A percentile compares a stretch with the other conserved stretches of the same genome.
These are phyloP conservation scores for Apamea anceps DNA, from an alignment of 2,888 invertebrate species.

Conservation along the genomic window DNA sequence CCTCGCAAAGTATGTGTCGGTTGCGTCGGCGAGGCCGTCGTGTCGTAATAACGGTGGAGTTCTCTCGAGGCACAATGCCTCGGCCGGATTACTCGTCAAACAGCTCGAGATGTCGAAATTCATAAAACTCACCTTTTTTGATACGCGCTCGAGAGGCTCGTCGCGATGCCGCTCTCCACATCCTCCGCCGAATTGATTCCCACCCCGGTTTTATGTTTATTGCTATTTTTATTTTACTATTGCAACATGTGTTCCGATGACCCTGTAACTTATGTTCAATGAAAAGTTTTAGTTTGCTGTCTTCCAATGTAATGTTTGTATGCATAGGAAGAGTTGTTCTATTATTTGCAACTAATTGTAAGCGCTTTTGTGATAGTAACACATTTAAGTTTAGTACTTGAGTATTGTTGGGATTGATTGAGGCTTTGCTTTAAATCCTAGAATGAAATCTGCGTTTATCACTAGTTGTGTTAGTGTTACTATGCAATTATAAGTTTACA, in stretches of 20 bases:
- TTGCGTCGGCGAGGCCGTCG: constrained; percentile 70
- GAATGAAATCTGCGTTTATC: neutral
- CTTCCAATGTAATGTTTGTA: neutral
- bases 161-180: constrained; percentile 63
- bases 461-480: neutral
- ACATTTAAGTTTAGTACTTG: neutral
- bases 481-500: neutral
- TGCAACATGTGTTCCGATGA: constrained; percentile 42
- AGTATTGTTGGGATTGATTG: neutral
- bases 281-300: constrained; percentile 10
- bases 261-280: constrained; percentile 2
- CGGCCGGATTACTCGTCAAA: constrained; percentile 84
- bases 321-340: neutral
- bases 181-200: constrained; percentile 76
- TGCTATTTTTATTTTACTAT: constrained; percentile 48
- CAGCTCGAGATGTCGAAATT: constrained; percentile 83
- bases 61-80: constrained; percentile 76
- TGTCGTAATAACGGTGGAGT: constrained; percentile 63
- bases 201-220: constrained; percentile 67
- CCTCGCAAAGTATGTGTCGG: constrained; percentile 70
- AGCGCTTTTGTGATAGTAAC: neutral
- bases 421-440: neutral
- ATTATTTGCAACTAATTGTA: neutral
- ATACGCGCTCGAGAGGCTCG: constrained; percentile 68
- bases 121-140: constrained; percentile 81